Conservation (phyloP, 2,797 vertebrate species). For the Channa striata region DNA sequence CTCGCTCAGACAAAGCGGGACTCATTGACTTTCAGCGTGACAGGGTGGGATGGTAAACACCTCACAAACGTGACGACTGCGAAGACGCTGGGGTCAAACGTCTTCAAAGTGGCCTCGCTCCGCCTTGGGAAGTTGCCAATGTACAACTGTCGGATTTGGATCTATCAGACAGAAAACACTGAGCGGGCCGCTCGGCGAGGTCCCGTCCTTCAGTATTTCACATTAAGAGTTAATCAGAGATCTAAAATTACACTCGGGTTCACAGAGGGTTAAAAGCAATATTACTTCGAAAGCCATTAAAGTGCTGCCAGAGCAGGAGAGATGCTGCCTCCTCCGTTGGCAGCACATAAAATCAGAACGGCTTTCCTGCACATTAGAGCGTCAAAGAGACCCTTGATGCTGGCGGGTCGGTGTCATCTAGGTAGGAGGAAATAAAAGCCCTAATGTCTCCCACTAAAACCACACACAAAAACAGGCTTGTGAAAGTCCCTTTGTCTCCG, state of each 20-base stretch:
- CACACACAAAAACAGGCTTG: conserved; percentile 9
- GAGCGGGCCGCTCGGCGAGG: not conserved
- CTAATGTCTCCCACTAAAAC: not conserved
- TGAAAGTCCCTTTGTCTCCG: conserved; percentile 7
- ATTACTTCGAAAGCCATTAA: not conserved
- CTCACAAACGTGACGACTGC: not conserved
- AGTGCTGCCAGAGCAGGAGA: not conserved
- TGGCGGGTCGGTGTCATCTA: not conserved
- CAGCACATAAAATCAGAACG: conserved; percentile 11
- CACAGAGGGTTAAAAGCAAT: not conserved
- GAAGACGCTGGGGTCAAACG: not conserved
- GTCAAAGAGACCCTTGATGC: conserved; percentile 31
- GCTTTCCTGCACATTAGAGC: not conserved
- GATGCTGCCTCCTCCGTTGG: conserved; percentile 5
- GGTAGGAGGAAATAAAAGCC: conserved; percentile 37
- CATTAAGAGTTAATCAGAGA: not conserved
- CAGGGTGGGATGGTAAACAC: no score
- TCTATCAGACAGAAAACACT: not conserved
- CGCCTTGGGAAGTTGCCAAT: conserved; percentile 1
- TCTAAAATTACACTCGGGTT: not conserved
- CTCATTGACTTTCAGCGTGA: no score
- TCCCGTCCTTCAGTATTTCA: not conserved
- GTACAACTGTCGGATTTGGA: not conserved
- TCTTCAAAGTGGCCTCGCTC: not conserved
- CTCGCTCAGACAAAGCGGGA: no score